These are phyloP conservation scores for Aspidoscelis tigris DNA, from an alignment of 2,113 vertebrate species.

Conservation along the genomic window DNA sequence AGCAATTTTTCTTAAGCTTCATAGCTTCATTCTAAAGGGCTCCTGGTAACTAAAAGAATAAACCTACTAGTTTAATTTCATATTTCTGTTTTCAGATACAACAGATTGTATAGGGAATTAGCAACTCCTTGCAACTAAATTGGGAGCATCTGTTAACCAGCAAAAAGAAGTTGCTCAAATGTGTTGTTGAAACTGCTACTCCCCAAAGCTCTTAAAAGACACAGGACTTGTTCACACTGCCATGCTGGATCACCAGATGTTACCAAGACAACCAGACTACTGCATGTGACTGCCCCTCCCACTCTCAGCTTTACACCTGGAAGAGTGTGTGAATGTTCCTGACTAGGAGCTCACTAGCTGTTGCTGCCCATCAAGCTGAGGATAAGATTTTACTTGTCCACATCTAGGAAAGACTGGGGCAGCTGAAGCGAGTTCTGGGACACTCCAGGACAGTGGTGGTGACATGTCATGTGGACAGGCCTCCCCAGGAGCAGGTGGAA, in stretches of 20 bases:
- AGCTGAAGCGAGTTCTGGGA: no score
- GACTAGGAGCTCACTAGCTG: no score
- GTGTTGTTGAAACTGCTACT: background rate
- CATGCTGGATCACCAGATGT: no score
- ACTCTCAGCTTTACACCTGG: background rate
- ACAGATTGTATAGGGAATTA: background rate
- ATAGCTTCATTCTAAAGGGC: background rate
- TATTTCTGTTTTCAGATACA: constrained; percentile 7
- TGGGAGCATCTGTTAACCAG: constrained; percentile 12
- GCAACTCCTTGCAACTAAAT: background rate
- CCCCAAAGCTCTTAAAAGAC: background rate
- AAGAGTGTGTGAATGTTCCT: no score
- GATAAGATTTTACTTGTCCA: no score
- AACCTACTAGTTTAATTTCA: background rate
- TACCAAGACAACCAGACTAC: no score
- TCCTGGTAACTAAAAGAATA: constrained; percentile 24
- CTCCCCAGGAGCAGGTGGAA: no score
- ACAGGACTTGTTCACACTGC: no score
- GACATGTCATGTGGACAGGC: no score
- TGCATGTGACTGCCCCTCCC: background rate
- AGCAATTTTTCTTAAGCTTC: background rate
- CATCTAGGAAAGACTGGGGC: no score
- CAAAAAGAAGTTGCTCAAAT: background rate
- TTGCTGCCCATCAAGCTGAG: no score
- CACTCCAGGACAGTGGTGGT: no score